Base-by-base conservation (phyloP, 1,140 invertebrate species). In the Lepidurus apus region DNA sequence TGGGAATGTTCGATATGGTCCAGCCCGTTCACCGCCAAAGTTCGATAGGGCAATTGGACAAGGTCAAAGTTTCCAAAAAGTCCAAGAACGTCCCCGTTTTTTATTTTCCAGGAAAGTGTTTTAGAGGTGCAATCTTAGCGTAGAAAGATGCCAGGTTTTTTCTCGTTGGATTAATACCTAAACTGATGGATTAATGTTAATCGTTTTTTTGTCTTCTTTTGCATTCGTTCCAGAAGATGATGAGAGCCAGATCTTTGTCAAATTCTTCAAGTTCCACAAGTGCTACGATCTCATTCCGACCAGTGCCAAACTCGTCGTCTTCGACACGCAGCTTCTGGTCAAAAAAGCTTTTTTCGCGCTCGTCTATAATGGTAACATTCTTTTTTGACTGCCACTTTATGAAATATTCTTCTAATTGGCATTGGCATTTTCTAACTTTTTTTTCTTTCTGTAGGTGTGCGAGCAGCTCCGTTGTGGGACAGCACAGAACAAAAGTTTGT, bases 261-360 rank as follows among this genome's bases (percentile, higher is more conserved):
- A 98, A 85, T 98, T 99, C 89, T 99, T 99, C 91, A 96, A 97
- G 86, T 97, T 97, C 85, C 97, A 99, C 89, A 97, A 96, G 86
- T 99, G 97, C 86, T 99, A 99, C 87, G 98, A 99, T 88, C 89
- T 99, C 83, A 99, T 99, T 86, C 98, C 98, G 74, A 98, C 96
- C 73, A 98, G 96, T 85, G 96, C 97, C 78, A 99, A 99, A 88
- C 88, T 99, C 83, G 97, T 99, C 77, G 96, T 99, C 75, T 99
- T 99, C 87, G 98, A 99, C 87, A 99, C 97, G n/a, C 94, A 98
- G 84, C 89, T 99, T 43, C 91, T 98, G 77, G 97, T 99, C 26
- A 98, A 98, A 87, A 99, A 99, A 86, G 97, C 97, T 42, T 99
- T 99, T 87, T 99, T 96, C 88, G 98, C 97, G 42, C 89, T 99